phyloP scores from a whole-genome alignment of 2,113 vertebrate species.

The Chamaea fasciata region DNA sequence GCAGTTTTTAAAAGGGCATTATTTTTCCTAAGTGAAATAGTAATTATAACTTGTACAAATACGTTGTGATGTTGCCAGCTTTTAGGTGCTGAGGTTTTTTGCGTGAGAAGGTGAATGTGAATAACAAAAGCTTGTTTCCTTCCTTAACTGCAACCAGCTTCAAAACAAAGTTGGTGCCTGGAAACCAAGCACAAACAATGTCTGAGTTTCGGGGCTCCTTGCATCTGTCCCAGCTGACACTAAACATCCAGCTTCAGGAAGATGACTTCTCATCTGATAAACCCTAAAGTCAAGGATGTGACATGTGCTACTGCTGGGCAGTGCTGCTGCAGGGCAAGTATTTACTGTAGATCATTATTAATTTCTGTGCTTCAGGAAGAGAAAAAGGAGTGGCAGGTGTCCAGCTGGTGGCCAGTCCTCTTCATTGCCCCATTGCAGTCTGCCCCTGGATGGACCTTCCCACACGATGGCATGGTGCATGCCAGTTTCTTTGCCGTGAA shows the following conservation, averaged over 20 bases:
- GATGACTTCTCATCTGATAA: neutral
- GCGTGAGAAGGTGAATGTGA: neutral
- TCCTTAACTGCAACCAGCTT: neutral
- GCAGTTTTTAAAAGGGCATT: neutral
- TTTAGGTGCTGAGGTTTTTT: neutral
- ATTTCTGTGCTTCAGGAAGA: neutral
- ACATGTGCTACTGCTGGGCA: neutral
- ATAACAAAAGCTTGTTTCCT: neutral
- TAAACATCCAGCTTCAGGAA: neutral
- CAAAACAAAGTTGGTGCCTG: neutral
- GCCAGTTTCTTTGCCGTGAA: neutral
- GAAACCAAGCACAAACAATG: neutral
- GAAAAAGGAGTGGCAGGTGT: neutral
- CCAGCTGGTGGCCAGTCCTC: neutral
- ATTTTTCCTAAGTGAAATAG: neutral
- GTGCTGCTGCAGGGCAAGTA: neutral
- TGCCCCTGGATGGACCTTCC: neutral
- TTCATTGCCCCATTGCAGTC: neutral
- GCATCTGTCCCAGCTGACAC: neutral
- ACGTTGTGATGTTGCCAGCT: neutral
- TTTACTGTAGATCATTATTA: neutral
- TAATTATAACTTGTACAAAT: neutral
- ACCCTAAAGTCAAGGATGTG: neutral
- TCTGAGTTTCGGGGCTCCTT: neutral
- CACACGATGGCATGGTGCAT: fast-evolving